Evolutionary conservation across 1,140 invertebrate genomes (phyloP).

Genomic region (Caerostris extrusa): DNA sequence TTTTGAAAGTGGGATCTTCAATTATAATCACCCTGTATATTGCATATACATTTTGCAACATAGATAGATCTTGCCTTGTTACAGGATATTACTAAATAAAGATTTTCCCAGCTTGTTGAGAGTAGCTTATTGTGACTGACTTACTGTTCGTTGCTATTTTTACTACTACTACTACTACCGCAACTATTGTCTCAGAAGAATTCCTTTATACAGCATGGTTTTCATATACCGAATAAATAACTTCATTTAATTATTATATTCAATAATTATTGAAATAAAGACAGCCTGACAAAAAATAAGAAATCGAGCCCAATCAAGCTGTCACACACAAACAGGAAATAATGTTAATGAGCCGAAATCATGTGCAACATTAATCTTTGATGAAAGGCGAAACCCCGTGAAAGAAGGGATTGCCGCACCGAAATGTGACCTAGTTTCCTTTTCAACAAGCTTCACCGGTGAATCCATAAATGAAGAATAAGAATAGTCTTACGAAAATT

Average conservation of each 20-base stretch:
- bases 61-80: too few relatives aligned
- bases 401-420: background rate
- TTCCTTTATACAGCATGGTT: too few relatives aligned
- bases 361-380: background rate
- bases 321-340: background rate
- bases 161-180: too few relatives aligned
- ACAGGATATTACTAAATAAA: too few relatives aligned
- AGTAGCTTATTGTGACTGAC: too few relatives aligned
- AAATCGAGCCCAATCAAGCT: background rate
- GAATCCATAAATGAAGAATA: conserved; percentile 38
- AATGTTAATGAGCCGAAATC: background rate
- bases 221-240: too few relatives aligned
- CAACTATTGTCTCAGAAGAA: too few relatives aligned
- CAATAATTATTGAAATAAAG: background rate
- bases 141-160: too few relatives aligned
- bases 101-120: too few relatives aligned
- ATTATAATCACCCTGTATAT: too few relatives aligned
- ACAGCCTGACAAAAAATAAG: background rate
- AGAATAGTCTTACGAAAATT: conserved; percentile 19
- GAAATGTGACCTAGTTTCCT: background rate
- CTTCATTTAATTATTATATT: background rate
- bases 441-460: background rate
- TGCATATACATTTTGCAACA: too few relatives aligned
- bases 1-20: too few relatives aligned
- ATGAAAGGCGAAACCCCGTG: background rate